These are phyloP conservation scores for Apotomis betuletana DNA, from an alignment of 2,888 invertebrate genomes.

Conservation along the genomic window DNA sequence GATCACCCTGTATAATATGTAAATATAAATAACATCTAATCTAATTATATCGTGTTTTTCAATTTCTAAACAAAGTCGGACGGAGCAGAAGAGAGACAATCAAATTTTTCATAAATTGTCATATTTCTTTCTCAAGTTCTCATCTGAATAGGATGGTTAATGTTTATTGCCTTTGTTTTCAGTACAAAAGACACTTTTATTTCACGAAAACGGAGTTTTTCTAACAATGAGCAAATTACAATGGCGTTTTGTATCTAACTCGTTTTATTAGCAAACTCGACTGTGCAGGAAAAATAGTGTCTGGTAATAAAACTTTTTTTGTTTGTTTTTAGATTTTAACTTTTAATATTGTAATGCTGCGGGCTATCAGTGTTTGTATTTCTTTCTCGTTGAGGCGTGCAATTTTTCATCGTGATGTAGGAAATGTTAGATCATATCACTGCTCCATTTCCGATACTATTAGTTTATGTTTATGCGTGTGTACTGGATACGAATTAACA, in stretches of 20 bases:
- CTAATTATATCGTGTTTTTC: background rate
- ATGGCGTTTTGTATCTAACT: conserved; percentile 31
- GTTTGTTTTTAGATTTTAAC: background rate
- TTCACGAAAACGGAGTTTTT: conserved; percentile 36
- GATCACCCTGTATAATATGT: background rate
- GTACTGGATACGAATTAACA: too few species aligned
- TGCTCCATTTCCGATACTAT: too few species aligned
- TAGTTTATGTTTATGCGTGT: too few species aligned
- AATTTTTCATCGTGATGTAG: too few species aligned
- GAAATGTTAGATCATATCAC: too few species aligned
- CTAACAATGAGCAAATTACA: conserved; percentile 40
- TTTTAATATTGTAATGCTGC: too few species aligned
- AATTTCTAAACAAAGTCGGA: conserved; percentile 6
- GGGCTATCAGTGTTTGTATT: too few species aligned
- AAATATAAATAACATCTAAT: background rate
- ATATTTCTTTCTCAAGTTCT: conserved; percentile 36
- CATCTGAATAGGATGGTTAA: conserved; percentile 31
- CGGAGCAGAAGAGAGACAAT: conserved; percentile 21
- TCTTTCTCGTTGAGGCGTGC: too few species aligned
- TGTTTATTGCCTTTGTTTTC: conserved; percentile 40
- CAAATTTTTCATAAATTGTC: conserved; percentile 29
- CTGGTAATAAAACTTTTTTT: background rate
- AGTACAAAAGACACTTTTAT: conserved; percentile 39
- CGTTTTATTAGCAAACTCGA: conserved; percentile 24
- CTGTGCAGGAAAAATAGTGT: conserved; percentile 5